These are phyloP conservation scores for Agrilus biguttatus DNA, from an alignment of 2,888 invertebrate genomes.

Conservation along the genomic window DNA sequence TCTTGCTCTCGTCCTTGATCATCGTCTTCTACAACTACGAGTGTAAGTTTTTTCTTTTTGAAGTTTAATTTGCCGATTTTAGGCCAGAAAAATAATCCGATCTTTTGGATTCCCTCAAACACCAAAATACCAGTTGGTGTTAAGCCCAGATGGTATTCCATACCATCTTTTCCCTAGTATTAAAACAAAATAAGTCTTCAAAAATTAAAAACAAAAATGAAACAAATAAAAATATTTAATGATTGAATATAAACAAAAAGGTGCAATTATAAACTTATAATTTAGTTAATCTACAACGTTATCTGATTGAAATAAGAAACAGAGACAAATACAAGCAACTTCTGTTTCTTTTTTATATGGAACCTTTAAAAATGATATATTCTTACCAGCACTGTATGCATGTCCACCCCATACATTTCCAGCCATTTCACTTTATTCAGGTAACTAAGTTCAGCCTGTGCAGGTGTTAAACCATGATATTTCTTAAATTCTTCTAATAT, in stretches of 20 bases:
- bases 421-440: conserved; percentile 89
- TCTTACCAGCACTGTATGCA: conserved; percentile 80
- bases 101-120: conserved; percentile 92
- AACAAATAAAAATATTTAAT: conserved; percentile 1
- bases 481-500: conserved; percentile 86
- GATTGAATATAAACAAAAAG: too few species aligned
- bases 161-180: conserved; percentile 77
- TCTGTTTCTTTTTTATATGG: not conserved
- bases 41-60: conserved; percentile 90
- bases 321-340: too few species aligned
- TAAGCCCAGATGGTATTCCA: conserved; percentile 89
- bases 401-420: conserved; percentile 98
- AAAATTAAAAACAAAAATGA: not conserved
- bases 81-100: conserved; percentile 98
- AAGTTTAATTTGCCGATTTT: conserved; percentile 97
- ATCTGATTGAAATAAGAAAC: too few species aligned
- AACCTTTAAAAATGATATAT: not conserved
- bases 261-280: too few species aligned
- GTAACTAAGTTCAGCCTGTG: conserved; percentile 89
- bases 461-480: conserved; percentile 77
- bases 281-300: too few species aligned
- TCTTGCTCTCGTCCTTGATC: conserved; percentile 94
- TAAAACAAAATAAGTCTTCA: conserved; percentile 9
- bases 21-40: conserved; percentile 97
- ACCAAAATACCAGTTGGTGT: conserved; percentile 98